Percentiles rank a stretch among this genome's conserved stretches.
Conservation (phyloP, 2,888 invertebrate species). For the Drosophila leonis region DNA sequence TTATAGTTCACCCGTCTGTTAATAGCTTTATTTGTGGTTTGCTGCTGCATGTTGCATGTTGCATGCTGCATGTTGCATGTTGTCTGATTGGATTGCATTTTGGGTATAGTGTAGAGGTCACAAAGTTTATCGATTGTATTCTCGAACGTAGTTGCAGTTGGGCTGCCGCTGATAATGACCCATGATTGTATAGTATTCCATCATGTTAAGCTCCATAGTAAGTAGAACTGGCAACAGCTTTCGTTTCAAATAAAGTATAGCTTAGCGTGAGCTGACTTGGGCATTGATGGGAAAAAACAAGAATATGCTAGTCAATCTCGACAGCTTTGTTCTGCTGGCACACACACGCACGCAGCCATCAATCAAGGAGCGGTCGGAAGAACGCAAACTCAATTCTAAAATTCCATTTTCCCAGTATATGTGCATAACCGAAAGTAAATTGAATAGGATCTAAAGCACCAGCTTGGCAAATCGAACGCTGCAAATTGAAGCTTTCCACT, state of each 20-base stretch:
- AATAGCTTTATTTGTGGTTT: not conserved
- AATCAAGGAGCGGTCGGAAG: conserved; percentile 43
- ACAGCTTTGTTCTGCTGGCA: conserved; percentile 35
- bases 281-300: conserved; percentile 19
- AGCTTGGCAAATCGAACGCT: conserved; percentile 11
- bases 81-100: not conserved
- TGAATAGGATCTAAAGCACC: conserved; percentile 33
- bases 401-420: conserved; percentile 41
- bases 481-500: conserved; percentile 40
- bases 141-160: not conserved
- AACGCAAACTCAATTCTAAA: conserved; percentile 17
- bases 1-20: not conserved
- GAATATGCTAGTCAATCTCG: conserved; percentile 52
- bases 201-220: conserved; percentile 11
- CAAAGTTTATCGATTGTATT: conserved; percentile 22
- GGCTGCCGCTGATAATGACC: conserved; percentile 37
- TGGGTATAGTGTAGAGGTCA: not conserved
- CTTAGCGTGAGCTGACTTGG: conserved; percentile 42
- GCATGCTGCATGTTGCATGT: not conserved
- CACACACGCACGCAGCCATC: conserved; percentile 33
- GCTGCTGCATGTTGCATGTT: conserved; percentile 1
- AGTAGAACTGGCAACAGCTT: conserved; percentile 11
- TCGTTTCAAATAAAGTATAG: conserved; percentile 5
- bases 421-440: conserved; percentile 39
- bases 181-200: conserved; percentile 37